A percentile compares a stretch with the other conserved stretches of the same genome.
Conservation (phyloP, 2,797 vertebrate genomes). For the Aphelocoma californica region DNA sequence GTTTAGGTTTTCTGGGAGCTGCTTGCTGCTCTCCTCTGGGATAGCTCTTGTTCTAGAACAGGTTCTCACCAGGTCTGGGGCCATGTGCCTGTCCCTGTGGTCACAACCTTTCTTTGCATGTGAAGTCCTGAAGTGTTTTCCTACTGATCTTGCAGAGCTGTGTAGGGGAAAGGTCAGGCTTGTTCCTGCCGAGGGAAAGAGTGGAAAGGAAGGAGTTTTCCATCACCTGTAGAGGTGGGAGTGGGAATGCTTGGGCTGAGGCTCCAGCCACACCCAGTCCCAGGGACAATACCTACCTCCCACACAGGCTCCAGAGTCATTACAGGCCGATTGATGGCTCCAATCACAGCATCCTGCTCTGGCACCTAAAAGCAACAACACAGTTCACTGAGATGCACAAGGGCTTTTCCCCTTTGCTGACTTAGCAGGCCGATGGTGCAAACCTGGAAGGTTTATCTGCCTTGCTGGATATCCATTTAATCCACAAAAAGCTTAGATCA, state of each 20-base stretch:
- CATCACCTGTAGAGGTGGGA: conserved; percentile 16
- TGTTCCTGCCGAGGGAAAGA: not conserved
- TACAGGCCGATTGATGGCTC: not conserved
- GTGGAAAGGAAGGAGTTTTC: not conserved
- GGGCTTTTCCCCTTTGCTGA: not conserved
- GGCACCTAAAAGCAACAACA: not conserved
- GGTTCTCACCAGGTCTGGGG: not conserved
- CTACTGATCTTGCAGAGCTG: not conserved
- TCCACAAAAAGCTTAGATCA: not conserved
- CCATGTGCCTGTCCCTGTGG: not conserved
- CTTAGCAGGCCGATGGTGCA: not conserved
- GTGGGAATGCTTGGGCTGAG: not conserved
- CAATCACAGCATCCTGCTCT: not conserved
- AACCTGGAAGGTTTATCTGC: not conserved
- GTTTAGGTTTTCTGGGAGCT: not conserved
- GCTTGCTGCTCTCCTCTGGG: not conserved
- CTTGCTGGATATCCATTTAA: not conserved
- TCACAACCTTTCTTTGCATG: not conserved
- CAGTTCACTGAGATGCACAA: not conserved
- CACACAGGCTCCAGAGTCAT: not conserved
- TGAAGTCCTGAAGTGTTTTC: not conserved
- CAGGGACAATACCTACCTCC: not conserved
- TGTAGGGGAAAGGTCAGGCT: not conserved
- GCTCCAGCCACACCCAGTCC: conserved; percentile 10
- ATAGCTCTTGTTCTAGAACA: not conserved